These are phyloP conservation scores for Cheilosia urbana DNA, from an alignment of 2,888 invertebrate genomes.

Conservation along the genomic window DNA sequence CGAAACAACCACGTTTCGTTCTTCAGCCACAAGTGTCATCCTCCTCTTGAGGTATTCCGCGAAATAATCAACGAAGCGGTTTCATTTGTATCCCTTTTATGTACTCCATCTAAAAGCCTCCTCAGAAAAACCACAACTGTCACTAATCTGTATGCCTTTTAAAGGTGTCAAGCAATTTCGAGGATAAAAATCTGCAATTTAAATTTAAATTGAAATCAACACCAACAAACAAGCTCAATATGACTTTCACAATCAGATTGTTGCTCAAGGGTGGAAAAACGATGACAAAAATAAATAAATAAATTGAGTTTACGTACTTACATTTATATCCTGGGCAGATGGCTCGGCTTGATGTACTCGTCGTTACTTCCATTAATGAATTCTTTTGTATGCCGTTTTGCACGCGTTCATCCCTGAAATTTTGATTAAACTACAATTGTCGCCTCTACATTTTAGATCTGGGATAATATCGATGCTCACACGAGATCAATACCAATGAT, in stretches of 20 bases:
- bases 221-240: conserved; percentile 26
- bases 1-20: neutral
- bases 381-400: conserved; percentile 42
- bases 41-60: neutral
- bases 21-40: neutral
- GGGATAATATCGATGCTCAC: too few relatives aligned
- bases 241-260: conserved; percentile 26
- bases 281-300: neutral
- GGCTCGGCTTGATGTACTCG: neutral
- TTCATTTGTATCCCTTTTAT: conserved; percentile 17
- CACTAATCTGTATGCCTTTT: conserved; percentile 25
- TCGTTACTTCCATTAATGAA: conserved; percentile 34
- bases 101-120: neutral
- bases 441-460: neutral
- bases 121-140: conserved; percentile 9
- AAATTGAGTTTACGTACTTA: conserved; percentile 9
- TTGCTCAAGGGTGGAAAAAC: neutral
- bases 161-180: conserved; percentile 53
- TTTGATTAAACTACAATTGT: neutral
- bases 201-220: conserved; percentile 59
- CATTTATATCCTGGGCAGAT: neutral
- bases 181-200: conserved; percentile 53
- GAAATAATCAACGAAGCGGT: conserved; percentile 9
- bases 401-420: neutral
- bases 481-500: too few relatives aligned